Percentiles rank a stretch among this genome's conserved stretches.
Evolutionary conservation across 2,113 vertebrate species (phyloP).

Genomic region (Microcebus jonahi): DNA sequence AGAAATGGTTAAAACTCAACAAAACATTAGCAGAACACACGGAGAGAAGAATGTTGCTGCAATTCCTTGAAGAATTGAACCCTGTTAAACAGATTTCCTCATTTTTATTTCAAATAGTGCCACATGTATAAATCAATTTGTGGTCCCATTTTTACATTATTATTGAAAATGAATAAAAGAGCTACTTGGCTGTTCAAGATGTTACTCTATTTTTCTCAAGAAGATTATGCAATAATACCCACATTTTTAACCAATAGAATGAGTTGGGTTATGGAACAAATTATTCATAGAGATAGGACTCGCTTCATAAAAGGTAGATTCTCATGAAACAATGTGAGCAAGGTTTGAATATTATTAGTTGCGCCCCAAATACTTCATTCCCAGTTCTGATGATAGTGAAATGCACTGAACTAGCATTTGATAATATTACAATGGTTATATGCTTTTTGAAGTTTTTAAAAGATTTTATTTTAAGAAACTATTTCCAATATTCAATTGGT

Average conservation of each 20-base stretch:
- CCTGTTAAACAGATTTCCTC: conserved; percentile 53
- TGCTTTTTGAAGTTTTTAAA: conserved; percentile 55
- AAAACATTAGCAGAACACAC: conserved; percentile 33
- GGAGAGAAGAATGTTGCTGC: conserved; percentile 30
- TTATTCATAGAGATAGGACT: conserved; percentile 64
- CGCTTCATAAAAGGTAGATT: conserved; percentile 64
- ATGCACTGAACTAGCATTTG: conserved; percentile 53
- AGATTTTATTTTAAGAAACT: conserved; percentile 59
- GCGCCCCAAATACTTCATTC: conserved; percentile 67
- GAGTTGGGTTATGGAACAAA: conserved; percentile 69
- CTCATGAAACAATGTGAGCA: neutral
- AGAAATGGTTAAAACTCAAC: conserved; percentile 65
- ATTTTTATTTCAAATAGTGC: conserved; percentile 64
- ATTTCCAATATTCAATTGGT: conserved; percentile 58
- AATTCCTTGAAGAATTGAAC: conserved; percentile 49
- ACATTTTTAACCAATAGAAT: conserved; percentile 75
- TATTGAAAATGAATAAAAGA: conserved; percentile 78
- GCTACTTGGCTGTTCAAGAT: conserved; percentile 67
- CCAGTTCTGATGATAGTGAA: conserved; percentile 29
- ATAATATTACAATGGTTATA: conserved; percentile 55
- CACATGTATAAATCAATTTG: conserved; percentile 56
- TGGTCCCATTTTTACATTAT: conserved; percentile 60
- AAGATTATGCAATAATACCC: conserved; percentile 68
- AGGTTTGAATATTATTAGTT: conserved; percentile 64
- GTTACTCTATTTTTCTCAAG: conserved; percentile 70